Evolutionary conservation across 2,888 invertebrate species (phyloP), one percentile per base, ranked within the genome.

Genomic region (Oscheius sp.): DNA sequence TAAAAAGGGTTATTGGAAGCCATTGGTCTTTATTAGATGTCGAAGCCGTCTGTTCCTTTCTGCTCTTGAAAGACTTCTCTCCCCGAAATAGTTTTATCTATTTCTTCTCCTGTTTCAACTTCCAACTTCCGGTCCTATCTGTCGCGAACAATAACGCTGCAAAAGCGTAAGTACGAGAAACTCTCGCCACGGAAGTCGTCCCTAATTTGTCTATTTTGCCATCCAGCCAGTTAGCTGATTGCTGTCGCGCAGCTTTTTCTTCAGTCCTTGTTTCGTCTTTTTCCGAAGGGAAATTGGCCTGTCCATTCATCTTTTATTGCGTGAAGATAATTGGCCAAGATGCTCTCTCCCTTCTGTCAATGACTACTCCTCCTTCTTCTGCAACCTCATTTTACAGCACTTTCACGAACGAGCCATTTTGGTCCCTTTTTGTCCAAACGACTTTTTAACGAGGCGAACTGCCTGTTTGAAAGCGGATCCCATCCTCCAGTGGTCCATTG

Each of bases 191-290:
- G 68, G 68, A 68, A 68, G 68, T 68, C 68, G 68, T 53, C 53
- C 55, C 68, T 68, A 68, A 68, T 68, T 68, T 55, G 68, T 68
- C 68, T 68, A 51, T 68, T 68, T 68, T 68, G 68, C 66, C 50
- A 66, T 53, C 53, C 62, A 33, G 50, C 68, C 68, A 68, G 68
- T 68, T 55, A 68, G 68, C 68, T 55, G 68, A 68, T 68, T 68
- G 68, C 53, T 35, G 33, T 42, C 53, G 7, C 55, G 32, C 21
- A n/a, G n/a, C 32, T 33, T 32, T 21, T 33, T 48, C 32, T 65
- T 33, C 32, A 50, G 32, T 51, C 42, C 32, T 68, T 5, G 55
- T 42, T 42, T n/a, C 33, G 2, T 32, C 68, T 55, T 21, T 55
- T 33, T 66, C 33, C 33, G 7, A 42, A 42, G 7, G 42, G 42